These are phyloP conservation scores for Pyrochroa serraticornis DNA, from an alignment of 2,888 invertebrate genomes.

Conservation along the genomic window DNA sequence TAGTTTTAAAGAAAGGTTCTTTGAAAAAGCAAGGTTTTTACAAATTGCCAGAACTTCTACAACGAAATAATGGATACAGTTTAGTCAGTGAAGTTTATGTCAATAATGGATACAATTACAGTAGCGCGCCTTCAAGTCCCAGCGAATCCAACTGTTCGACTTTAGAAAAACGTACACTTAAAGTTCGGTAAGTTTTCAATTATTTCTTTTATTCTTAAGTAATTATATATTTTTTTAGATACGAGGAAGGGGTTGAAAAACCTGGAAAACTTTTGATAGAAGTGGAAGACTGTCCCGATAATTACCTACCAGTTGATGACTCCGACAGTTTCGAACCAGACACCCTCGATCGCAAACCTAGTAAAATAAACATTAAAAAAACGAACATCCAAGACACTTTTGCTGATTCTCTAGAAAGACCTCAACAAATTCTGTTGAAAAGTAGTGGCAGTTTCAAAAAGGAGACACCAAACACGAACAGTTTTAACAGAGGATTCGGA, in stretches of 20 bases:
- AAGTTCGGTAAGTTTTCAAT: slow-evolving; percentile 48
- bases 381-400: slow-evolving; percentile 52
- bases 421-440: slow-evolving; percentile 66
- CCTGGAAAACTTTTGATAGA: slow-evolving; percentile 85
- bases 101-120: slow-evolving; percentile 74
- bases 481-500: slow-evolving; percentile 64
- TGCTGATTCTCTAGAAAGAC: slow-evolving; percentile 64
- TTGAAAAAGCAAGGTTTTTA: slow-evolving; percentile 49
- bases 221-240: slow-evolving; percentile 39
- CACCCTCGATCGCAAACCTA: slow-evolving; percentile 80
- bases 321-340: slow-evolving; percentile 87
- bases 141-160: slow-evolving; percentile 65
- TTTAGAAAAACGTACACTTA: slow-evolving; percentile 53
- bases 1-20: slow-evolving; percentile 51
- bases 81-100: slow-evolving; percentile 81
- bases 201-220: background rate
- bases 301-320: slow-evolving; percentile 76
- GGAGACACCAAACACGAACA: slow-evolving; percentile 51
- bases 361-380: slow-evolving; percentile 51
- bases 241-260: slow-evolving; percentile 65
- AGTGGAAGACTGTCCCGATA: slow-evolving; percentile 80
- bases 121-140: slow-evolving; percentile 65
- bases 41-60: slow-evolving; percentile 61
- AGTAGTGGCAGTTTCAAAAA: slow-evolving; percentile 76
- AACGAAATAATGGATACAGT: slow-evolving; percentile 65